Evolutionary conservation across 2,888 invertebrate species (phyloP), one percentile per base, ranked within the genome.

Genomic region (Morpho helenor): DNA sequence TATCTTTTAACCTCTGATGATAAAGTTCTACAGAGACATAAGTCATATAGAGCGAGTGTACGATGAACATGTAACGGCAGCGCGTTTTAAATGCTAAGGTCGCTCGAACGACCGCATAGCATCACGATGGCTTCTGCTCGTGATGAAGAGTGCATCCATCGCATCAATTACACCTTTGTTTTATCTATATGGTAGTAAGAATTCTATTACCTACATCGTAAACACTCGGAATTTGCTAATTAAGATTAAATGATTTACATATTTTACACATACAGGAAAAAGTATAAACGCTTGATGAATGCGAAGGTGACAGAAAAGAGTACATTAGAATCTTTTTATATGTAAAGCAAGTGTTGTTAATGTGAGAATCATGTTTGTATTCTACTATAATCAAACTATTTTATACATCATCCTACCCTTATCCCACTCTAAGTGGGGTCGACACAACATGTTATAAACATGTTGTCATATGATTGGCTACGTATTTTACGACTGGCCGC

Each of bases 81-180:
- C 50, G 57, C 56, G 60, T 63, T 55, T 62, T 60, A 83, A 83
- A 85, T 84, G 85, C 76, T 84, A 85, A 85, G 85, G 85, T 79
- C 81, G 72, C 65, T 61, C 64, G 61, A 66, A 62, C 74, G 76
- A 77, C 77, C 64, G 76, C 80, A 80, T 81, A 77, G 68, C 72
- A 75, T 79, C 77, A 76, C 79, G 80, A 77, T 73, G 68, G 66
- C 65, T 68, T 62, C 66, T 56, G 65, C 62, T 66, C 66, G 47
- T 59, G 62, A 61, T 59, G 57, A 61, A 62, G 53, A 68, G 48
- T 56, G 51, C 49, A 57, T 52, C 56, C 43, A 40, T 47, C 54
- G 49, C 53, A 59, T 50, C 49, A 50, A 55, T 52, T 52, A 57
- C 46, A 42, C 47, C 47, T 54, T 54, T 57, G 53, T 52, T 42